Base-by-base conservation (phyloP, 2,888 invertebrate genomes). In the Stenotaenia linearis region DNA sequence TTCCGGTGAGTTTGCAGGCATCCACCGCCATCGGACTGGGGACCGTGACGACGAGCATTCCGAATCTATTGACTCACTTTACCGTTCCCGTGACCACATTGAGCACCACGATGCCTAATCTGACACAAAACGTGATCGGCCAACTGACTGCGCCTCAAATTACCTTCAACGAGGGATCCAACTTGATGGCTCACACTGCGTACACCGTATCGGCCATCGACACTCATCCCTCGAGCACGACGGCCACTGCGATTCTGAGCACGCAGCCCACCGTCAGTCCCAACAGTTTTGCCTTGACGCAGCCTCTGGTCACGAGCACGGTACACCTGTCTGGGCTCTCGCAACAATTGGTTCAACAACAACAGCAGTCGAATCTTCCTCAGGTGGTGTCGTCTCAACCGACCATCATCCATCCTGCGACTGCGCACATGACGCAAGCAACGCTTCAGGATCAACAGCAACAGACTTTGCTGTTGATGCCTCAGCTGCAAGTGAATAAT, bases 1-100 rank as follows among this genome's bases (percentile, higher is more conserved):
- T 75, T 18, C 61, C 81, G 6, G 25, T 81, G n/a, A 78, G 50
- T 56, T 50, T 78, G 15, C 81, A 80, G 78, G 75, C 81, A 77
- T 75, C 79, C 79, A 56, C 80, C 35, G 35, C 35, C 3, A 6
- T 77, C 21, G 32, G 61, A 7, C 61, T 78, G 4, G 75, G 74
- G 23, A 45, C 25, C n/a, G 80, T 74, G 6, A 61, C 80, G 23
- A 69, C 80, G 3, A 69, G 77, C 69, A 79, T 80, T 50, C 79
- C 80, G 21, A 56, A 45, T 32, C 23, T 80, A 15, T 79, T 79
- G 12, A 30, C 77, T 9, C 78, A 79, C 74, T 15, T 79, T 10
- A 35, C 80, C 15, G 61, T 78, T 56, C 78, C 78, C 4, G 61
- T 78, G 23, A 77, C 79, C 35, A 50, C 80, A 7, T 32, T 81